Base-by-base conservation (phyloP, 2,797 vertebrate genomes). In the Sebastes jordani region DNA sequence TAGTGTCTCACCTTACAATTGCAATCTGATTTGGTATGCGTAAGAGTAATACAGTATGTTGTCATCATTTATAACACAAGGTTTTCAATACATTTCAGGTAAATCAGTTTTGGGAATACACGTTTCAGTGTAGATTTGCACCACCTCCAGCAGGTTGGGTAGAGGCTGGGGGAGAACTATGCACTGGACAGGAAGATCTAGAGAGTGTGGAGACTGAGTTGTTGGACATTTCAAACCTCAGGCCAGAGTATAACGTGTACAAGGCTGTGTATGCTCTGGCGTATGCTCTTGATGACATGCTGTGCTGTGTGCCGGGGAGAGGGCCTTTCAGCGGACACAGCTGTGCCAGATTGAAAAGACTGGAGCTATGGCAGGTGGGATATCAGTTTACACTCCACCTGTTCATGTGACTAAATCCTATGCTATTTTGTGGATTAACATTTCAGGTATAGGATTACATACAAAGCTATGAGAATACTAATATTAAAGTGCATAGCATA, bases 281-380 rank as follows among this genome's bases (percentile, higher is more conserved):
- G 1, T 71, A 94, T 49, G 92, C 92, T 2, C 81, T 95, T 8
- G 73, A 95, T 73, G 76, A 90, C 7, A 69, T 94, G 49, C 61
- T 91, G 64, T 67, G 30, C 2, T 94, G 93, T 80, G 83, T 84
- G 34, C 80, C 90, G 1, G 92, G 88, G 0, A 88, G 64, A 71
- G 92, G 93, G n/a, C 92, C 93, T 56, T 93, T 94, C 71, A 71
- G 7, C 1, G 76, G 78, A 14, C 23, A 86, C 30, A 88, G 87
- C 83, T 92, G 94, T 89, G 92, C 76, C 1, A 86, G 13, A 65
- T 74, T 92, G 67, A 58, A 84, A 4, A 82, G 22, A n/a, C 30
- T 94, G 46, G 89, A 94, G 63, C 90, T 92, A 38, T 95, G 95
- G 95, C 94, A 95, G 94, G 95, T 95, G 27, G 34, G 86, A 49